Evolutionary conservation across 2,888 invertebrate genomes (phyloP).

Genomic region (Synanthedon tipuliformis): DNA sequence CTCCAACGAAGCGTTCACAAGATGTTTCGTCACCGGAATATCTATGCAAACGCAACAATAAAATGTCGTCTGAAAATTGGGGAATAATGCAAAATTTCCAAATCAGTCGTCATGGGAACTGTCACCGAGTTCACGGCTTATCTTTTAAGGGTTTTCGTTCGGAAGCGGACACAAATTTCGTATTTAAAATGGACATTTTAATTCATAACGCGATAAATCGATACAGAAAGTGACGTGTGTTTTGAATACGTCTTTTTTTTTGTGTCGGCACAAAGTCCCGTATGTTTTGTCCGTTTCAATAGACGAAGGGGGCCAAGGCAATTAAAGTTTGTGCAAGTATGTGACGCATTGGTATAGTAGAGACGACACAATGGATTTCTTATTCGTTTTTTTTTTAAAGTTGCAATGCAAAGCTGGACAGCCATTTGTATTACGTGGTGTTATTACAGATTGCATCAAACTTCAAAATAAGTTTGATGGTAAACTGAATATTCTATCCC

Average conservation of each 20-base stretch:
- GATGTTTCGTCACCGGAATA: slow-evolving; percentile 52
- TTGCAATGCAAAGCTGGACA: too few relatives aligned
- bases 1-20: slow-evolving; percentile 38
- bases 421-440: too few relatives aligned
- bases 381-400: too few relatives aligned
- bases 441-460: too few relatives aligned
- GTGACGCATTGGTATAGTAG: slow-evolving; percentile 27
- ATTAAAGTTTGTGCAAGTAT: slow-evolving; percentile 55
- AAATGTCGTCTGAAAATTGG: slow-evolving; percentile 42
- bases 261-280: slow-evolving; percentile 13
- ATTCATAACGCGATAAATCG: slow-evolving; percentile 54
- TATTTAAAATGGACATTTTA: slow-evolving; percentile 29
- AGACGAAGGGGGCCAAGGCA: slow-evolving; percentile 51
- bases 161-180: slow-evolving; percentile 14
- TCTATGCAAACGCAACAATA: slow-evolving; percentile 31
- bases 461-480: too few relatives aligned
- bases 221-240: slow-evolving; percentile 61
- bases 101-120: slow-evolving; percentile 65
- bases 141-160: slow-evolving; percentile 50
- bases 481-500: too few relatives aligned
- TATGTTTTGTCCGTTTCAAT: slow-evolving; percentile 20
- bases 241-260: slow-evolving; percentile 59
- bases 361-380: slow-evolving; percentile 32
- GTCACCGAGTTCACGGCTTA: slow-evolving; percentile 51
- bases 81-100: slow-evolving; percentile 29